Evolutionary conservation across 1,140 invertebrate species (phyloP).

Genomic region (Apis florea): DNA sequence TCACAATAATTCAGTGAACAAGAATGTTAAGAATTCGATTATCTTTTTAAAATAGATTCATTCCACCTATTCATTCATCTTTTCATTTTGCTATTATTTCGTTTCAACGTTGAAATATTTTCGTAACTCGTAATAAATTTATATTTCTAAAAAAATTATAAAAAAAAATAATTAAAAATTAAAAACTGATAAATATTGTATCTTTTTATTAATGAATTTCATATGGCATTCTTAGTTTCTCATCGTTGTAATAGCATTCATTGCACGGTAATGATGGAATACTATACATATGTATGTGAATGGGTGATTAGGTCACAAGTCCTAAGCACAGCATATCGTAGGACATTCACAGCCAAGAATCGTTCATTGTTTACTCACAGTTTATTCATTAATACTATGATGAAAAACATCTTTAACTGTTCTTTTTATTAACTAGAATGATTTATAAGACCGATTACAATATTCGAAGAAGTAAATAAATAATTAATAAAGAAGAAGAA

Average conservation of each 20-base stretch:
- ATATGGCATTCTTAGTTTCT: neutral
- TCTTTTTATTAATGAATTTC: conserved; percentile 14
- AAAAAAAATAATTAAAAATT: neutral
- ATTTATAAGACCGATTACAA: neutral
- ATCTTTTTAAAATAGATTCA: too few relatives aligned
- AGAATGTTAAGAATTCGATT: too few relatives aligned
- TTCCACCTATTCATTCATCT: too few relatives aligned
- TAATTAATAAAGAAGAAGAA: neutral
- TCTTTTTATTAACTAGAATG: neutral
- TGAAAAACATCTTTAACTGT: neutral
- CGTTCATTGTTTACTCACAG: conserved; percentile 32
- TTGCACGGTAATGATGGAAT: conserved; percentile 20
- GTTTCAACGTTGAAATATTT: too few relatives aligned
- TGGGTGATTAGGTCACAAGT: conserved; percentile 35
- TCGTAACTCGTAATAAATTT: too few relatives aligned
- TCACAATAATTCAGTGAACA: too few relatives aligned
- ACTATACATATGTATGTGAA: conserved; percentile 17
- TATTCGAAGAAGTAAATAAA: neutral
- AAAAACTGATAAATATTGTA: neutral
- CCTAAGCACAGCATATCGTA: neutral
- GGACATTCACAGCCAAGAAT: conserved; percentile 32
- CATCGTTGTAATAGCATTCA: conserved; percentile 17
- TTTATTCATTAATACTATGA: neutral
- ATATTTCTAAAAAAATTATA: neutral
- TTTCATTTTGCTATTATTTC: too few relatives aligned